These are phyloP conservation scores for Ormia ochracea DNA, from an alignment of 2,888 invertebrate genomes.

Conservation along the genomic window DNA sequence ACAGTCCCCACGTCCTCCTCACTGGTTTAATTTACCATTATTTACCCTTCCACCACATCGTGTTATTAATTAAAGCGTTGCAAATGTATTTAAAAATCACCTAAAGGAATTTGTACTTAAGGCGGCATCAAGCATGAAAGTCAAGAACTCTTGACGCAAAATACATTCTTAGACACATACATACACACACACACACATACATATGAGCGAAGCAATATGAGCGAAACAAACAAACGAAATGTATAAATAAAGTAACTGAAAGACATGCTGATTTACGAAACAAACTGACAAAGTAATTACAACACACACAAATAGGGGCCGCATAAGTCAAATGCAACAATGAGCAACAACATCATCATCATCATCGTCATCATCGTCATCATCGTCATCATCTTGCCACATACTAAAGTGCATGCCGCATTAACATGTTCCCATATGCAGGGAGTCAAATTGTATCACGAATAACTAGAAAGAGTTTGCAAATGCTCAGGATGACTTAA, in stretches of 20 bases:
- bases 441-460: conserved; percentile 27
- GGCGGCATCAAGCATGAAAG: conserved; percentile 59
- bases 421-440: conserved; percentile 46
- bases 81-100: conserved; percentile 53
- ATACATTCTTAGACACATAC: too few relatives aligned
- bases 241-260: conserved; percentile 2
- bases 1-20: background rate
- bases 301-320: conserved; percentile 60
- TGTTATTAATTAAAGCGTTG: conserved; percentile 62
- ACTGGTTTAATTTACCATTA: conserved; percentile 44
- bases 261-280: conserved; percentile 45
- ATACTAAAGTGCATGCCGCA: conserved; percentile 30
- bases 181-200: background rate
- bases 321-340: conserved; percentile 59
- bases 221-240: background rate
- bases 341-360: conserved; percentile 20
- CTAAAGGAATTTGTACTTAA: conserved; percentile 53
- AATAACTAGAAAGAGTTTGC: conserved; percentile 10
- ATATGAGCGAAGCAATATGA: background rate
- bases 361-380: conserved; percentile 25
- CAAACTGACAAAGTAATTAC: conserved; percentile 60
- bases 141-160: conserved; percentile 58
- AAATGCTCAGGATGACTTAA: conserved; percentile 38
- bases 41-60: conserved; percentile 53
- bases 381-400: conserved; percentile 18